A percentile compares a stretch with the other conserved stretches of the same genome.
Evolutionary conservation across 2,113 vertebrate species (phyloP).

Genomic region (Anser brachyrhynchus): DNA sequence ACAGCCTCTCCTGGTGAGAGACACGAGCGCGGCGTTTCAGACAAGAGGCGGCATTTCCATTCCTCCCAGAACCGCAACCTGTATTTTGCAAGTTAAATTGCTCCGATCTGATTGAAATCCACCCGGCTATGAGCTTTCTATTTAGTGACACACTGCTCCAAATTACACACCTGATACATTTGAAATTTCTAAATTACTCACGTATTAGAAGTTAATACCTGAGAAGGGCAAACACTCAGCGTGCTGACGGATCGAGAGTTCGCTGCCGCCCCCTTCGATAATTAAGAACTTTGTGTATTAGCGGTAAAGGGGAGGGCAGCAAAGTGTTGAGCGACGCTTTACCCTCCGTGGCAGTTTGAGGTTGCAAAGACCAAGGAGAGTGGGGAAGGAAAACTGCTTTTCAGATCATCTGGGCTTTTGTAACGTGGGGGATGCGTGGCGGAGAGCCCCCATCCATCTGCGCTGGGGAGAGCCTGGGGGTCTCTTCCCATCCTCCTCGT

Average conservation of each 20-base stretch:
- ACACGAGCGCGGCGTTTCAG: fast-evolving
- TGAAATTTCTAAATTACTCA: not conserved
- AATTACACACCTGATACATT: not conserved
- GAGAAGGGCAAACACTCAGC: not conserved
- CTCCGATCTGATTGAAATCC: not conserved
- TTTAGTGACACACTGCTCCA: conserved; percentile 34
- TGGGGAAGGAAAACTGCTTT: fast-evolving
- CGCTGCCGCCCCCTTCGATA: not conserved
- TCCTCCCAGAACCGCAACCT: not conserved
- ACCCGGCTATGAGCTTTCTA: not conserved
- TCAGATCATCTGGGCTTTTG: not conserved
- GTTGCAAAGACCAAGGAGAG: not conserved
- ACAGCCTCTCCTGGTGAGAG: not conserved
- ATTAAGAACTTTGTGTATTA: not conserved
- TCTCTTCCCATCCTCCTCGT: not conserved
- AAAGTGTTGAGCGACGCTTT: not conserved
- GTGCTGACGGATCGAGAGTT: not conserved
- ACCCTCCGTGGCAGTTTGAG: fast-evolving
- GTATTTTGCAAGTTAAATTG: conserved; percentile 34
- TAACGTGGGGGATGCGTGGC: not conserved
- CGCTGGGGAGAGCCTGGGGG: not conserved
- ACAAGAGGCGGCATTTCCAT: conserved; percentile 16
- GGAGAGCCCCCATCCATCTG: conserved; percentile 22
- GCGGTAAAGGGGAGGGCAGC: not conserved
- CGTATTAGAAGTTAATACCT: not conserved